Base-by-base conservation (phyloP, 2,888 invertebrate genomes). In the Diaphora mendica region DNA sequence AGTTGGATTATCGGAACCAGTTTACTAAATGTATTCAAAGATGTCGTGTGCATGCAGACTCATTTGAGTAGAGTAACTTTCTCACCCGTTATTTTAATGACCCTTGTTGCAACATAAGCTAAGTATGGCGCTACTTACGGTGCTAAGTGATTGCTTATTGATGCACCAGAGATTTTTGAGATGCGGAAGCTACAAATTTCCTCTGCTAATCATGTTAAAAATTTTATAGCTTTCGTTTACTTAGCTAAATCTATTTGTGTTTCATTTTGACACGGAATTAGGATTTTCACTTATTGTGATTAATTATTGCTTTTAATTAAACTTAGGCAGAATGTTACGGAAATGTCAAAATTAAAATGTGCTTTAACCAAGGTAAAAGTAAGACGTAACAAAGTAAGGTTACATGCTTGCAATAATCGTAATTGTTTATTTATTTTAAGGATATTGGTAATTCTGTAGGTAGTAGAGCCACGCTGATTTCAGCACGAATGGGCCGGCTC, bases 121-220 rank as follows among this genome's bases (percentile, higher is more conserved):
- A 76, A 79, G 11, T 64, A 30, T 84, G 72, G 30, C 73, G 55
- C 20, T 26, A 78, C 75, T 77, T 77, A 77, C 73, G 77, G 85
- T 88, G 92, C 83, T 93, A 94, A 94, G 85, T 91, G 91, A 92
- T 91, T 88, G 86, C 79, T 91, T 90, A 91, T 91, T 91, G 89
- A 90, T 88, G 88, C 85, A 87, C 84, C 83, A 79, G 80, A 87
- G 86, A 91, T 90, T 87, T 86, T 83, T 78, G 77, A 90, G 88
- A 91, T 91, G 90, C 93, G 94, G 94, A 94, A 92, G 91, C 80
- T 72, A 71, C 78, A 83, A 86, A 86, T 91, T 92, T 91, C 89
- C 90, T 89, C 83, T 90, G 91, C 88, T 94, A 94, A 93, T 92
- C 88, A 88, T 81, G 87, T 89, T 92, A 90, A 87, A 79, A 81